Base-by-base conservation (phyloP, 1,140 invertebrate species). In the Zaprionus taronus region DNA sequence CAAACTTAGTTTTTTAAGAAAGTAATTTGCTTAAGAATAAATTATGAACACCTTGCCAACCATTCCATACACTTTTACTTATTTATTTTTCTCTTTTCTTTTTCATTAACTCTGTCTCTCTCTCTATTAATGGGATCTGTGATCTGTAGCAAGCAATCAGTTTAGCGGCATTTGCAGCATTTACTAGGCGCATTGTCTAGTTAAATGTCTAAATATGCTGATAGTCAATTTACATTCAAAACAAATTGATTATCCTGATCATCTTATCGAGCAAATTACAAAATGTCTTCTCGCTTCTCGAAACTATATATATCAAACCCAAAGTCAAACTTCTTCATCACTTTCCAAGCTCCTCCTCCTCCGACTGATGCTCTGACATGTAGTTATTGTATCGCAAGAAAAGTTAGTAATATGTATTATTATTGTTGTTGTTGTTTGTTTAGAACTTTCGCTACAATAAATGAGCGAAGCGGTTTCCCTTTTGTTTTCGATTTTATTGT, bases 1-100 rank as follows among this genome's bases (percentile, higher is more conserved):
- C 67, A 67, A 84, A 84, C 82, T 63, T 62, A 80, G 77, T 77
- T 72, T 64, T 75, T 70, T 60, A 53, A 55, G 72, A 72, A 74
- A 75, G 67, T 77, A 68, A 77, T 58, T 80, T 66, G 77, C 82
- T 75, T 85, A 81, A 65, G 31, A 62, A 63, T 70, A 22, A 69
- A 69, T 17, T 38, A 41, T 70, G 67, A 56, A 66, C 55, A 67
- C 70, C 53, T 56, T 56, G 26, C 53, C 26, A 24, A n/a, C 26
- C 26, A 24, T 24, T 56, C 15, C 53, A 51, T 24, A 28, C 24
- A 17, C 11, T 15, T 28, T 34, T 15, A 31, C 24, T 55, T 4
- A 2, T 55, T 3, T 24, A 7, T 22, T 55, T 28, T 28, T 56
- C 14, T 56, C 20, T 15, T 55, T 55, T 24, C 15, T 28, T 22